Base-by-base conservation (phyloP, 2,888 invertebrate genomes). In the Halictus ligatus region DNA sequence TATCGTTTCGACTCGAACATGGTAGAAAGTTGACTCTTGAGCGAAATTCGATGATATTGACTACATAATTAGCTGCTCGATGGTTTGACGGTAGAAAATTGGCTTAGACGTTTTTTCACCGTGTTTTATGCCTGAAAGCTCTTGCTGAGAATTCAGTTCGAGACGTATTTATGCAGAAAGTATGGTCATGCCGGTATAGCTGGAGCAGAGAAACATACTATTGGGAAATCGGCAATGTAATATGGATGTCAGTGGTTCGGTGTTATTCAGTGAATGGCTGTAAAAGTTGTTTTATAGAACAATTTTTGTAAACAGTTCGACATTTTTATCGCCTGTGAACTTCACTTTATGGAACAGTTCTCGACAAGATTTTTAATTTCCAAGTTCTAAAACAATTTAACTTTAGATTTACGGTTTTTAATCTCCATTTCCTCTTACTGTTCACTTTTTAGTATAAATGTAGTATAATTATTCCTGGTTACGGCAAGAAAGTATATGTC, bases 11-110 rank as follows among this genome's bases (percentile, higher is more conserved):
- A 35, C 18, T 40, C 3, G 46, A 21, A 76, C 58, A 64, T 46
- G 46, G 60, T 76, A 76, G 75, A 76, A 76, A 76, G 75, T 64
- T 43, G 46, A n/a, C n/a, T 46, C 75, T 21, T 18, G 29, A 60
- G 60, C 60, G 75, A 25, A 64, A 29, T 43, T 76, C 29, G 75
- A 25, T 40, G 46, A 76, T 60, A 60, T 64, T 21, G 75, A 43
- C 54, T 60, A 43, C 25, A 29, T 76, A 76, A 76, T 76, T 64
- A 76, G 54, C 75, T n/a, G 10, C 43, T 43, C 12, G 29, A 18
- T 18, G n/a, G n/a, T n/a, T 18, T 21, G 58, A 58, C n/a, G 8
- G 8, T 29, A 35, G 67, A 35, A 67, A 67, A 67, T 67, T 67
- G 29, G 35, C 18, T 18, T 29, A 18, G 29, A 35, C 0, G 29